phyloP scores from a whole-genome alignment of 2,888 invertebrate genomes.

The Epiblema foenella region DNA sequence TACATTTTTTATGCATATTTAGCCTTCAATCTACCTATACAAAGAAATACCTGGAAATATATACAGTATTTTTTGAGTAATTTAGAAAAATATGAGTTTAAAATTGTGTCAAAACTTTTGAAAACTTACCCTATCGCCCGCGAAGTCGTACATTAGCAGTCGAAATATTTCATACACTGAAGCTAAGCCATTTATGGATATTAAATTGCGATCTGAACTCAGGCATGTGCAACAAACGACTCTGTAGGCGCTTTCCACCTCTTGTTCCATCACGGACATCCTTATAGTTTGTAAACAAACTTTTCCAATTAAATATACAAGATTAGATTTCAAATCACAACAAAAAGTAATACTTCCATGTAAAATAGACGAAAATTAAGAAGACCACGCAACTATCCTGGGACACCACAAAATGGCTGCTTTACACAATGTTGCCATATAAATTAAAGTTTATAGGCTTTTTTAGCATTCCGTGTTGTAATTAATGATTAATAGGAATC shows the following conservation, averaged over 20 bases:
- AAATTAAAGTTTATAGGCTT: constrained; percentile 6
- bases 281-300: constrained; percentile 49
- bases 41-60: not conserved
- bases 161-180: constrained; percentile 71
- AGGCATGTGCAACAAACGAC: constrained; percentile 72
- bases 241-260: constrained; percentile 67
- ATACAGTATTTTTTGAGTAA: constrained; percentile 8
- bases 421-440: constrained; percentile 70
- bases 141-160: constrained; percentile 75
- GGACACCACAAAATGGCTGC: constrained; percentile 84
- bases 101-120: constrained; percentile 46
- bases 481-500: not conserved
- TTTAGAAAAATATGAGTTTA: not conserved
- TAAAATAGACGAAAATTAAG: constrained; percentile 81
- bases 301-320: constrained; percentile 55
- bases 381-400: constrained; percentile 69
- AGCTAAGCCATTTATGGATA: constrained; percentile 61
- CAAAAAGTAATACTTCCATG: constrained; percentile 84
- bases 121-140: constrained; percentile 72
- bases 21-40: not conserved
- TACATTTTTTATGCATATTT: too few species aligned
- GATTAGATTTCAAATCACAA: constrained; percentile 74
- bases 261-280: constrained; percentile 70
- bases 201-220: constrained; percentile 72
- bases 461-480: not conserved